Base-by-base conservation (phyloP, 2,888 invertebrate genomes). In the Ormyrus labotus region DNA sequence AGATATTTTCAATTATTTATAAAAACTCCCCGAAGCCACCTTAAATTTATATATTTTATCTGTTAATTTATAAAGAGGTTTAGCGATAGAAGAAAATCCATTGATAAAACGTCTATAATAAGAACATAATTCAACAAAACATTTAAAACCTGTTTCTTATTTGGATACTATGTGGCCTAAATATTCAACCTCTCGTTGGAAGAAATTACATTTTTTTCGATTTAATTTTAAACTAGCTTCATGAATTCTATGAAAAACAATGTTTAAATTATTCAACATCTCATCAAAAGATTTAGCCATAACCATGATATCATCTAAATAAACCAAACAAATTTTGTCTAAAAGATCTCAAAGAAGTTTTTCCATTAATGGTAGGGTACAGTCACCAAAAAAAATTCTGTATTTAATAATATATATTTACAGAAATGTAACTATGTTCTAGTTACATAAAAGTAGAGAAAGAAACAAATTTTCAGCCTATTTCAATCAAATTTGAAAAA, bases 291-390 rank as follows among this genome's bases (percentile, higher is more conserved):
- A 13, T 65, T 48, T 65, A 48, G 50, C 50, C 65, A 65, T 65
- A 13, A 65, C 65, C 65, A 65, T 65, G 13, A 65, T n/a, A 48
- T 50, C 13, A 65, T 65, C 65, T n/a, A 50, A n/a, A 48, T 48
- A 65, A n/a, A 50, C 13, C 13, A 13, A 13, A 13, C 13, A 13
- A 13, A 13, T 50, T 6, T 48, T 13, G 19, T 48, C n/a, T 65
- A 65, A 1, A 19, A 19, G 19, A 19, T 19, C 19, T 19, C 19
- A 1, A 19, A 19, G 1, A 19, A 19, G 19, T 19, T 19, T 19
- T 19, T 19, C 19, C 19, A 19, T 19, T 19, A 19, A 19, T 13
- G 13, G 13, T 13, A 13, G 13, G 13, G 13, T 13, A 13, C 13
- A 13, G 13, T 13, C 13, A 13, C 13, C 13, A 13, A 13, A 13